Evolutionary conservation across 2,113 vertebrate genomes (phyloP).

Genomic region (Rhabdornis inornatus): DNA sequence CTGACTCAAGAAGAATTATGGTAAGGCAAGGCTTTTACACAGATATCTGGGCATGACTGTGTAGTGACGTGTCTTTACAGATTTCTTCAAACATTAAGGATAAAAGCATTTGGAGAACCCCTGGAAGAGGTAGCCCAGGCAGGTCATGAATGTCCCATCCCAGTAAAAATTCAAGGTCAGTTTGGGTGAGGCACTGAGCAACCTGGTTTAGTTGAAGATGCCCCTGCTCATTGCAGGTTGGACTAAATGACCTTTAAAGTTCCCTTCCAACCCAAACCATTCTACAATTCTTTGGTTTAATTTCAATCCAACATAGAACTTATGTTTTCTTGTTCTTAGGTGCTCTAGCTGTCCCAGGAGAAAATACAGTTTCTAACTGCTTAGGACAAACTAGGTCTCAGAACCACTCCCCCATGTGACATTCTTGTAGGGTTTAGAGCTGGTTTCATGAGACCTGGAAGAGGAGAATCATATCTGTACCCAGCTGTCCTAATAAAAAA

Average conservation of each 20-base stretch:
- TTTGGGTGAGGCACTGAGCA: neutral
- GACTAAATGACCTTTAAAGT: neutral
- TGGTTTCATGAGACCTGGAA: neutral
- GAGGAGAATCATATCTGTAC: neutral
- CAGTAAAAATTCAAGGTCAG: neutral
- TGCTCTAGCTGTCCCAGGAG: neutral
- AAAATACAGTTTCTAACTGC: neutral
- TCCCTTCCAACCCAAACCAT: neutral
- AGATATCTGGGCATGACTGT: neutral
- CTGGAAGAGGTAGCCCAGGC: neutral
- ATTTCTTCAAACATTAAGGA: neutral
- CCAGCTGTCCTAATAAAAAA: neutral
- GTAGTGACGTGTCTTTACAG: neutral
- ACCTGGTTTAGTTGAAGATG: neutral
- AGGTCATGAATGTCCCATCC: neutral
- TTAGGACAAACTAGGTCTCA: neutral
- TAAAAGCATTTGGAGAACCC: neutral
- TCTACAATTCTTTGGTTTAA: neutral
- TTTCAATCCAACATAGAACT: neutral
- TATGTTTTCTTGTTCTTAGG: neutral
- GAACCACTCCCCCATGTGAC: neutral
- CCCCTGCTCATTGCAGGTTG: neutral
- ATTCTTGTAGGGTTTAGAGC: neutral
- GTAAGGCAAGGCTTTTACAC: neutral
- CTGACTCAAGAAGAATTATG: neutral